Evolutionary conservation across 2,888 invertebrate species (phyloP).

Genomic region (Linnaemya tessellans): DNA sequence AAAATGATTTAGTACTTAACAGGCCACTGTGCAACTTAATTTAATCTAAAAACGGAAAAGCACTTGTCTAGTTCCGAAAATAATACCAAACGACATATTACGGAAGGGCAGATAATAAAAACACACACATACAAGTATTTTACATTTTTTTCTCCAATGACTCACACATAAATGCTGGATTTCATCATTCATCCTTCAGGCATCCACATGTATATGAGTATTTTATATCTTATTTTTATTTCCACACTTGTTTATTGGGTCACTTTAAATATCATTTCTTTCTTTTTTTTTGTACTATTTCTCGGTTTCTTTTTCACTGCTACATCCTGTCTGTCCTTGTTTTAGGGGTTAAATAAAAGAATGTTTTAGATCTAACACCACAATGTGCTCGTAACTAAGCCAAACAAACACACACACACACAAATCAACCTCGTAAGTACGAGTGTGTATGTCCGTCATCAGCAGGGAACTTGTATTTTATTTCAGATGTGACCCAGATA

Average conservation of each 20-base stretch:
- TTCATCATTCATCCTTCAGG: slow-evolving; percentile 26
- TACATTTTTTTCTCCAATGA: slow-evolving; percentile 27
- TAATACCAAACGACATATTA: slow-evolving; percentile 6
- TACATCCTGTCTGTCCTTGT: slow-evolving; percentile 38
- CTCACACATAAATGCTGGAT: slow-evolving; percentile 42
- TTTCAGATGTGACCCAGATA: slow-evolving; percentile 69
- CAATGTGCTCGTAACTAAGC: neutral
- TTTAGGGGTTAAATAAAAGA: slow-evolving; percentile 42
- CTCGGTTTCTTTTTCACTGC: slow-evolving; percentile 1
- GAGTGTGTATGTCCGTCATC: neutral
- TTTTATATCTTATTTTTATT: slow-evolving; percentile 27
- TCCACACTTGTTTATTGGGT: slow-evolving; percentile 49
- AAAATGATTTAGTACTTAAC: neutral
- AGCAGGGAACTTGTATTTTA: slow-evolving; percentile 15
- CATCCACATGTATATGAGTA: neutral
- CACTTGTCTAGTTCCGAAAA: slow-evolving; percentile 47
- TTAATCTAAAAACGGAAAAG: neutral
- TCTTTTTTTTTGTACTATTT: neutral
- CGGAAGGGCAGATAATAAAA: slow-evolving; percentile 28
- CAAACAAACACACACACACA: neutral
- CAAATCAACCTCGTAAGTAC: neutral
- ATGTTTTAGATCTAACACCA: slow-evolving; percentile 22
- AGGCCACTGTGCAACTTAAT: slow-evolving; percentile 30
- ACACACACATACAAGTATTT: neutral
- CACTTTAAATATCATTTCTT: slow-evolving; percentile 38